Evolutionary conservation across 2,113 vertebrate genomes (phyloP).

Genomic region (Hippopotamus amphibius): DNA sequence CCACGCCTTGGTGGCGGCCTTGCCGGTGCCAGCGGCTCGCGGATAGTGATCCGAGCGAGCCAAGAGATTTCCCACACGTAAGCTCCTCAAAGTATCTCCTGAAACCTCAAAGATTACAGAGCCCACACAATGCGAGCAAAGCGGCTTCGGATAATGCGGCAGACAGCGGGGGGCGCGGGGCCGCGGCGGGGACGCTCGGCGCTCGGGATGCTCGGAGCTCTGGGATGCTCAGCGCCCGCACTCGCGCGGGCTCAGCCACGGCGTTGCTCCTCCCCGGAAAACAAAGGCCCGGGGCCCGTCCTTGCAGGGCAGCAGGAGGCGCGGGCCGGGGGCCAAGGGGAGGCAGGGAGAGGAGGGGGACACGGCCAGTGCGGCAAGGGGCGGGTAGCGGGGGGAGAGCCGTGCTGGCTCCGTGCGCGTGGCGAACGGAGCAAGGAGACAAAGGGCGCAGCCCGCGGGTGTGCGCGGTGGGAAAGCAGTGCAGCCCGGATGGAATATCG

Average conservation of each 20-base stretch:
- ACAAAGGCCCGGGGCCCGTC: conserved; percentile 82
- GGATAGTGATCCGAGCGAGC: conserved; percentile 67
- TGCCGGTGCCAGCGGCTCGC: conserved; percentile 70
- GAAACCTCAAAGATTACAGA: conserved; percentile 82
- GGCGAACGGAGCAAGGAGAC: conserved; percentile 80
- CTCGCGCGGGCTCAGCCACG: conserved; percentile 53
- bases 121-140: conserved; percentile 79
- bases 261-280: conserved; percentile 72
- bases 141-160: conserved; percentile 76
- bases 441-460: conserved; percentile 78
- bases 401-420: conserved; percentile 3
- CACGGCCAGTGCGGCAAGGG: background rate
- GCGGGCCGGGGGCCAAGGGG: background rate
- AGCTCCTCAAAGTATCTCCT: conserved; percentile 74
- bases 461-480: conserved; percentile 78
- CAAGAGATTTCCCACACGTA: conserved; percentile 81
- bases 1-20: conserved; percentile 59
- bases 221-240: background rate
- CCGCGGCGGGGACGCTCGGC: background rate
- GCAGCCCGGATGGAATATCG: conserved; percentile 76
- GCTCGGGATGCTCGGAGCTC: conserved; percentile 55
- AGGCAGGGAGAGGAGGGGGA: no score
- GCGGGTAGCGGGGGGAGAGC: background rate
- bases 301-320: background rate
- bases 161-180: conserved; percentile 73